Conservation (phyloP, 2,888 invertebrate genomes). For the Caenorhabditis becei region DNA sequence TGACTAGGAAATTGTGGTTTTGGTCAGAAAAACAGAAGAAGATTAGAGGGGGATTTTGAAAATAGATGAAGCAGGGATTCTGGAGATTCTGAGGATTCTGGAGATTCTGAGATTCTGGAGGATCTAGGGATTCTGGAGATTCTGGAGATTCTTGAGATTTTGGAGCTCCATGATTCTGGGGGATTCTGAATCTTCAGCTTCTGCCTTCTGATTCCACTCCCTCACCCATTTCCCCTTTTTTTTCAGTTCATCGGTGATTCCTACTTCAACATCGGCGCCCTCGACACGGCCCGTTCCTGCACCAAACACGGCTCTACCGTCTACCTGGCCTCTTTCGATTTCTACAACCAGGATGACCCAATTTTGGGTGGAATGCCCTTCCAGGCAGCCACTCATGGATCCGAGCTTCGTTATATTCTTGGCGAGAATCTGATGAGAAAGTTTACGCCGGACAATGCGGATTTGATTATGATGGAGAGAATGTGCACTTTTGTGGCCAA, state of each 20-base stretch:
- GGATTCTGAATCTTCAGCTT: no score
- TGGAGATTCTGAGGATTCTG: no score
- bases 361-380: not conserved
- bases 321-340: slow-evolving; percentile 66
- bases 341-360: slow-evolving; percentile 24
- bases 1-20: no score
- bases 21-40: no score
- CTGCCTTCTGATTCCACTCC: no score
- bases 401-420: slow-evolving; percentile 68
- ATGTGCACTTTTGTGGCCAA: slow-evolving; percentile 67
- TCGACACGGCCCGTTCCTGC: slow-evolving; percentile 51
- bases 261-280: slow-evolving; percentile 49
- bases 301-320: slow-evolving; percentile 56
- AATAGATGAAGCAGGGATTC: no score
- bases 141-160: no score
- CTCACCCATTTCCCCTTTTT: not conserved
- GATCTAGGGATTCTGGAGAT: no score
- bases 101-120: no score
- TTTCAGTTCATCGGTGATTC: slow-evolving; percentile 60
- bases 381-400: slow-evolving; percentile 63
- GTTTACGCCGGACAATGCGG: slow-evolving; percentile 65
- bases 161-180: no score
- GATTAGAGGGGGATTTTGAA: no score
- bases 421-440: slow-evolving; percentile 66
- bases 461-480: slow-evolving; percentile 63